Evolutionary conservation across 1,140 invertebrate genomes (phyloP).

Genomic region (Pentalonia nigronervosa): DNA sequence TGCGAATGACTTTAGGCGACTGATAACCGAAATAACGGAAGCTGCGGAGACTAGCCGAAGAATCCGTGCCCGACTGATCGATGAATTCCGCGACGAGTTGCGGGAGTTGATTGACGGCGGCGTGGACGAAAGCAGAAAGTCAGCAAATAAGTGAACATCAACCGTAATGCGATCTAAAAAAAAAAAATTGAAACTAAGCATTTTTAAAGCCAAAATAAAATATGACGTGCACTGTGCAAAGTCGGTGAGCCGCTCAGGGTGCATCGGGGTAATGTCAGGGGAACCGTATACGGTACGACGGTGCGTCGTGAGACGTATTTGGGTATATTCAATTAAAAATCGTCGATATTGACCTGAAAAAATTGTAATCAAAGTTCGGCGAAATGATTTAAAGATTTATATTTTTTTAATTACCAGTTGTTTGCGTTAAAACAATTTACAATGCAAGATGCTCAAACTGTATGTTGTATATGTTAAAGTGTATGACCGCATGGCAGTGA

Average conservation of each 20-base stretch:
- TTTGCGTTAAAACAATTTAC: too few species aligned
- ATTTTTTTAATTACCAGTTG: too few species aligned
- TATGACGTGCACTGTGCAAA: not conserved
- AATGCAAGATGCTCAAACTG: too few species aligned
- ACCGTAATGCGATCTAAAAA: not conserved
- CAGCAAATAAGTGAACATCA: not conserved
- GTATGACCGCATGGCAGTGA: too few species aligned
- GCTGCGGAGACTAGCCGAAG: not conserved
- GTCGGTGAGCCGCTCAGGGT: not conserved
- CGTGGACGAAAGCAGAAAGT: slow-evolving; percentile 40
- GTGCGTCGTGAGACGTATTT: too few species aligned
- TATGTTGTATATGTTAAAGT: too few species aligned
- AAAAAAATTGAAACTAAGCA: not conserved
- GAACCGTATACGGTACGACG: too few species aligned
- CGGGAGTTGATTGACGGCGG: not conserved
- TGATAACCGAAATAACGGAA: not conserved
- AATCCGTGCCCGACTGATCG: not conserved
- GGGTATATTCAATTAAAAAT: too few species aligned
- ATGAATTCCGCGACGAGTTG: not conserved
- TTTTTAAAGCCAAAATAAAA: not conserved
- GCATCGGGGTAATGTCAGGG: too few species aligned
- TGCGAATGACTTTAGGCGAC: not conserved
- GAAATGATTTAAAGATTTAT: too few species aligned
- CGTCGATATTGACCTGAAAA: too few species aligned
- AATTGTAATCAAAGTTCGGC: too few species aligned